Evolutionary conservation across 2,888 invertebrate species (phyloP), one percentile per base, ranked within the genome.

Genomic region (Cetonia aurata): DNA sequence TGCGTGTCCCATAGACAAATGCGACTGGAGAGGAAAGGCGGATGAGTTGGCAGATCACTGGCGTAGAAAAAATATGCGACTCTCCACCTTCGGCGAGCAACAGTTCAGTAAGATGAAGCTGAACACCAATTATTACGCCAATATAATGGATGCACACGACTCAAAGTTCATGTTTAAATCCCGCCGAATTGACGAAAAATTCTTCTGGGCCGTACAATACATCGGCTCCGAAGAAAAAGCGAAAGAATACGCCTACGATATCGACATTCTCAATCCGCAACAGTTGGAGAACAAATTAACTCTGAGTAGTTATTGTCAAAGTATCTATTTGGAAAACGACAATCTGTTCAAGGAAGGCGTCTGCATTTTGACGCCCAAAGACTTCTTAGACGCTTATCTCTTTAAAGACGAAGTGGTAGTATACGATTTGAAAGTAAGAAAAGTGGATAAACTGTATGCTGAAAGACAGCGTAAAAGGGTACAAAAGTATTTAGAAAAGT

Each of bases 201-300:
- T 69, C 10, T 69, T 52, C 15, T 69, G 69, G 69, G 69, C 69
- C 1, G 33, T 69, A n/a, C 69, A 69, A 12, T 53, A 60, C n/a
- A 60, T 69, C 17, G 69, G 69, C 31, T 6, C 6, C 15, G 19
- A 37, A 1, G 25, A 8, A 4, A 19, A 69, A n/a, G 59, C 42
- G 3, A 60, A 53, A 10, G 12, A 52, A 10, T 69, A 25, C 42
- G 25, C 17, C 2, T 69, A 69, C 60, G 69, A 69, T 42, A 60
- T 69, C 12, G 69, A 69, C 25, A 52, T 69, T 8, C 15, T 69
- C 17, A 60, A 69, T 42, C 53, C 69, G n/a, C 41, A 25, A 13
- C 52, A 53, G 2, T 15, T 50, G 19, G 52, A 53, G 10, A 42
- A 42, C 37, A 69, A 69, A 25, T 60, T 60, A 15, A 25, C 42